Evolutionary conservation across 2,888 invertebrate species (phyloP), one percentile per base, ranked within the genome.

Genomic region (Apamea crenata): DNA sequence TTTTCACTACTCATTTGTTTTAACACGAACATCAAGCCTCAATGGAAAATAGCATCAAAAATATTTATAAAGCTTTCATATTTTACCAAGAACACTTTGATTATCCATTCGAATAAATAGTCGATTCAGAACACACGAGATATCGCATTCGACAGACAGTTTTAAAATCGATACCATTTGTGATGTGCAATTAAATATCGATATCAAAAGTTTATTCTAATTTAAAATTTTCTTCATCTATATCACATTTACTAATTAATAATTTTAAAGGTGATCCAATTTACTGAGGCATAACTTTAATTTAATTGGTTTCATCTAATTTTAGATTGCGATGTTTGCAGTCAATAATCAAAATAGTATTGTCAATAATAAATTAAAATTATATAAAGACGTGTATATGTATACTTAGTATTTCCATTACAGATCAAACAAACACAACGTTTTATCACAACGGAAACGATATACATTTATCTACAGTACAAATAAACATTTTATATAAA

Each of bases 111-210:
- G 83, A 81, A 88, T 85, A 75, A 87, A 82, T 81, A 86, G 80
- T 82, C 79, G 73, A 80, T 82, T 80, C 80, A 84, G 85, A 88
- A 88, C 83, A 90, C 86, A 87, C 78, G 86, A 88, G 87, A 87
- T 81, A 84, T 85, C 73, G 53, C 68, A 74, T 83, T 77, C 88
- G 82, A 74, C 88, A 82, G 88, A 86, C 90, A 88, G 87, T 90
- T 91, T 87, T 85, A 82, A 85, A 90, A 90, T 89, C 89, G 87
- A 91, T 89, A 83, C 72, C 1, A 36, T 44, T 85, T 86, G 87
- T 81, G 91, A 87, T 88, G 91, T 74, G 77, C 59, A 53, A 40
- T 4, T 2, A 77, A 29, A 47, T 86, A 81, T 88, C 86, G 90
- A 90, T 82, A 78, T n/a, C n/a, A n/a, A n/a, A 72, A 47, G 0